phyloP scores from a whole-genome alignment of 2,888 invertebrate genomes.

The Epirrhoe tristata region DNA sequence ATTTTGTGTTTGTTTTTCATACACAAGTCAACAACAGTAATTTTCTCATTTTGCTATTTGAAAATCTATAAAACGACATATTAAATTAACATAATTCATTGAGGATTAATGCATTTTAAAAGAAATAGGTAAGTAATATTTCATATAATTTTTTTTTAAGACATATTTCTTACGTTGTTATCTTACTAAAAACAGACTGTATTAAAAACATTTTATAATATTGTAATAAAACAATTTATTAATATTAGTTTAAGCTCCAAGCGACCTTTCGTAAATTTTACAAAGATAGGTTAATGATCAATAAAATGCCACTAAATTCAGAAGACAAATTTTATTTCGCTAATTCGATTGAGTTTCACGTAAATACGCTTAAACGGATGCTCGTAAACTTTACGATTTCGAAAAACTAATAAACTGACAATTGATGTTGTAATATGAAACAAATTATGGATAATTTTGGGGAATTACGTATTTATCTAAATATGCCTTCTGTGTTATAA shows the following conservation, averaged over 20 bases:
- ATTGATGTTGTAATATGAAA: slow-evolving; percentile 27
- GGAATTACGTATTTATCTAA: neutral
- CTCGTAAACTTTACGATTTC: slow-evolving; percentile 45
- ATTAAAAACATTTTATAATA: neutral
- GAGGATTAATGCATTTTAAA: too few relatives aligned
- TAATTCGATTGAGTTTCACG: slow-evolving; percentile 37
- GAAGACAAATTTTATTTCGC: slow-evolving; percentile 34
- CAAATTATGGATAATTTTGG: neutral
- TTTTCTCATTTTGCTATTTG: too few relatives aligned
- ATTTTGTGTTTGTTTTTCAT: too few relatives aligned
- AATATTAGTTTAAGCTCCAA: neutral
- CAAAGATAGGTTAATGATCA: slow-evolving; percentile 28
- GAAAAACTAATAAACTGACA: slow-evolving; percentile 43
- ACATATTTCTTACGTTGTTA: too few relatives aligned
- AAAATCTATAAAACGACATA: too few relatives aligned
- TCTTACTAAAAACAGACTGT: neutral
- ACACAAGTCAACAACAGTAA: too few relatives aligned
- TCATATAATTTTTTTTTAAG: too few relatives aligned
- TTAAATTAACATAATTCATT: too few relatives aligned
- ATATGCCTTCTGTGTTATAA: too few relatives aligned
- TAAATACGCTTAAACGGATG: slow-evolving; percentile 31
- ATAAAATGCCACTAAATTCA: slow-evolving; percentile 26
- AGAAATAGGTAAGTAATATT: too few relatives aligned
- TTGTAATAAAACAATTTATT: neutral
- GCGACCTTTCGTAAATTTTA: neutral